These are phyloP conservation scores for Turdus rufiventris DNA, from an alignment of 2,113 vertebrate genomes.

Conservation along the genomic window DNA sequence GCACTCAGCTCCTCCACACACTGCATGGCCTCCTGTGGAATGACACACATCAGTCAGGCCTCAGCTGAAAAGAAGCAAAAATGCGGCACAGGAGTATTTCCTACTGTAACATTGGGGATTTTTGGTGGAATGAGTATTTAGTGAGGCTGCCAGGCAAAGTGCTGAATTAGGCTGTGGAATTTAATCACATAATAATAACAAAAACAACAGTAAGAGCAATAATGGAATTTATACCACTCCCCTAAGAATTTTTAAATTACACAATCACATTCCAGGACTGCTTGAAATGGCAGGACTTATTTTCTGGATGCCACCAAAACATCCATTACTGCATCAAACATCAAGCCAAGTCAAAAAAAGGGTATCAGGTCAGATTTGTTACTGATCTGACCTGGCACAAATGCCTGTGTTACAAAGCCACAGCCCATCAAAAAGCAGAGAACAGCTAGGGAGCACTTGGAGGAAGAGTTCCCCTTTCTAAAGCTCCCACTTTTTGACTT, in stretches of 20 bases:
- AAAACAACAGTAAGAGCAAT: neutral
- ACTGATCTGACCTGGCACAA: neutral
- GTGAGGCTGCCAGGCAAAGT: neutral
- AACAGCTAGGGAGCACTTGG: neutral
- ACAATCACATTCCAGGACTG: neutral
- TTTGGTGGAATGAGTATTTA: neutral
- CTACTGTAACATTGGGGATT: accelerated
- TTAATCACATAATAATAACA: neutral
- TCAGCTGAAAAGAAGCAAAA: neutral
- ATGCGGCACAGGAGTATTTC: accelerated
- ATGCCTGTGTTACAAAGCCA: neutral
- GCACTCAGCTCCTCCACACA: slow-evolving; percentile 89
- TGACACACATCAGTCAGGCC: neutral
- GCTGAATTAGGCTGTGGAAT: neutral
- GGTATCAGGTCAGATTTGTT: neutral
- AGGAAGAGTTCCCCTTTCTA: neutral
- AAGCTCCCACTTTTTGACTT: neutral
- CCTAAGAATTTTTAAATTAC: neutral
- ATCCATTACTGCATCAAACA: neutral
- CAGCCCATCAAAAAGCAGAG: neutral
- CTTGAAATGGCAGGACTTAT: neutral
- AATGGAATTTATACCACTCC: neutral
- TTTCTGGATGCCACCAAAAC: neutral
- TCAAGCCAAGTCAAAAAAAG: neutral
- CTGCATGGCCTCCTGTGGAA: slow-evolving; percentile 88